Conservation (phyloP, 2,113 vertebrate species). For the Salvelinus fontinalis region DNA sequence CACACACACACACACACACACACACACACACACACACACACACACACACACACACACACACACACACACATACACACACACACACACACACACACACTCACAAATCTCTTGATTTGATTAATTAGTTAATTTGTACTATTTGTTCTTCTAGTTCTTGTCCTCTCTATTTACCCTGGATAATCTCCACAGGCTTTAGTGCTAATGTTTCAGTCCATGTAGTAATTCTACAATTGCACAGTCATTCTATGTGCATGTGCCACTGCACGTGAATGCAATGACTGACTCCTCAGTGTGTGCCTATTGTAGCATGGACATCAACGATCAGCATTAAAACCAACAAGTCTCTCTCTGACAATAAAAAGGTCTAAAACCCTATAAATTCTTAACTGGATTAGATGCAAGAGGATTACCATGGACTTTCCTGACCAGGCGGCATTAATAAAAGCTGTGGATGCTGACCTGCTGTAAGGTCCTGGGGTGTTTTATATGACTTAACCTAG, state of each 20-base stretch:
- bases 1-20: too few species aligned
- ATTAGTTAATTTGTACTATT: not conserved
- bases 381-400: slow-evolving; percentile 63
- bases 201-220: not conserved
- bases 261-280: not conserved
- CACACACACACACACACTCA: too few species aligned
- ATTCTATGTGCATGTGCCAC: slow-evolving; percentile 18
- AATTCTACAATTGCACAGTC: not conserved
- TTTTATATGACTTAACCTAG: slow-evolving; percentile 35
- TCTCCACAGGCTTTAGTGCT: slow-evolving; percentile 20
- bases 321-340: slow-evolving; percentile 7
- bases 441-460: slow-evolving; percentile 31
- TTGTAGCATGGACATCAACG: not conserved
- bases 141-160: slow-evolving; percentile 4
- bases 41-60: too few species aligned
- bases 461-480: slow-evolving; percentile 38
- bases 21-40: too few species aligned
- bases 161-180: slow-evolving; percentile 36
- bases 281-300: not conserved
- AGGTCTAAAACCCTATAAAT: slow-evolving; percentile 54
- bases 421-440: slow-evolving; percentile 30
- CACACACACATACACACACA: too few species aligned
- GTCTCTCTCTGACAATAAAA: slow-evolving; percentile 38
- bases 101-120: too few species aligned
- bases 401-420: slow-evolving; percentile 59